Base-by-base conservation (phyloP, 2,888 invertebrate genomes). In the Gnatocerus cornutus region DNA sequence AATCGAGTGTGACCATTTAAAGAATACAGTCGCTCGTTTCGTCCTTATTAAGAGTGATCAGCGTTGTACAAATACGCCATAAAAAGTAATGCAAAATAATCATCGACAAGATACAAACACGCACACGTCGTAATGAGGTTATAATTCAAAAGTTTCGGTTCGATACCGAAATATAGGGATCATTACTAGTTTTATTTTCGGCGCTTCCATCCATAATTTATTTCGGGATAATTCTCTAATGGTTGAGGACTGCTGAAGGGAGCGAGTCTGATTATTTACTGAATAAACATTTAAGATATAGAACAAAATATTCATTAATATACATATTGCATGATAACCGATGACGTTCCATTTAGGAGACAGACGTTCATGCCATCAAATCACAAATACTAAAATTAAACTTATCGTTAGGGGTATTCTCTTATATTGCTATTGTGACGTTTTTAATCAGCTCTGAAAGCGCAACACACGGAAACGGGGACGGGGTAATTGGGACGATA, bases 281-380 rank as follows among this genome's bases (percentile, higher is more conserved):
- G 69, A 64, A 74, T 71, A 68, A 72, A 72, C 73, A 72, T 71
- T 72, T 68, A 72, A 74, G 73, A 75, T 75, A 75, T 75, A 63
- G 77, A 72, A 76, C 66, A 71, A 72, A 73, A 72, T 68, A 67
- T 72, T 73, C 74, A 75, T 77, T 77, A 77, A 77, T 76, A 75
- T 73, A 74, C 76, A 74, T 75, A 76, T 77, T 74, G 77, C 77
- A 77, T 77, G 77, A 76, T 76, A 69, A 55, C 71, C 68, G 74
- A 76, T 76, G 74, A 75, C 76, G 55, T 69, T 69, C 69, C 65
- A 69, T 69, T 69, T 52, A 56, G 39, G 67, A 68, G 53, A 69
- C 64, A 67, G 66, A 67, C 66, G 59, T 59, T 67, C 66, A 67
- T 67, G 68, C 55, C 68, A 68, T 68, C 68, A 68, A 68, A 68